A percentile compares a stretch with the other conserved stretches of the same genome.
Conservation (phyloP, 2,797 vertebrate species). For the Labroides dimidiatus region DNA sequence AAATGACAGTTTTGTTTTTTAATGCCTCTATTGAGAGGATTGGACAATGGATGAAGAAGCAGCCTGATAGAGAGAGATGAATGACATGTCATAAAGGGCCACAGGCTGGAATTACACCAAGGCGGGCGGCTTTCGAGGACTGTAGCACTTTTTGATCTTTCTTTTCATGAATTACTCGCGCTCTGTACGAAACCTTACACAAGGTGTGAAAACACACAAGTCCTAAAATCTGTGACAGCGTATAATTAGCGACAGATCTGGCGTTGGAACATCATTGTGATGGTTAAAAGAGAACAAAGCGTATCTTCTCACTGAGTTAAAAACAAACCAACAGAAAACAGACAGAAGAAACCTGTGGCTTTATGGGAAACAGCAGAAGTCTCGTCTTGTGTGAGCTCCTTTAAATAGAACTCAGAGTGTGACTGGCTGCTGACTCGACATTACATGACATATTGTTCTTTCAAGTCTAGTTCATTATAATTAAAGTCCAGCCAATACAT, state of each 20-base stretch:
- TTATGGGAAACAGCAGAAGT: not conserved
- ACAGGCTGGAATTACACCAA: too few species aligned
- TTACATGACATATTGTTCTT: not conserved
- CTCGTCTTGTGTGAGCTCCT: constrained; percentile 5
- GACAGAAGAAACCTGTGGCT: constrained; percentile 20
- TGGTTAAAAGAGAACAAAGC: not conserved
- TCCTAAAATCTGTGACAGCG: constrained; percentile 11
- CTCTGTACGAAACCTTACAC: constrained; percentile 24
- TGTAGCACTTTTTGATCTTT: too few species aligned
- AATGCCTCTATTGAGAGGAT: too few species aligned
- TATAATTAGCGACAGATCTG: constrained; percentile 6
- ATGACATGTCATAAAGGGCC: too few species aligned
- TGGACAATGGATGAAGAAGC: too few species aligned
- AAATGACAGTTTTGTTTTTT: constrained; percentile 14
- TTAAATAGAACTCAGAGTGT: constrained; percentile 9
- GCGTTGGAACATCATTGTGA: constrained; percentile 22
- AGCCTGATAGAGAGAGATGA: too few species aligned
- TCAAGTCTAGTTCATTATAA: constrained; percentile 13
- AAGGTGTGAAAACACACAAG: not conserved
- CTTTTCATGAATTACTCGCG: constrained; percentile 45
- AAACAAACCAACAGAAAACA: constrained; percentile 1
- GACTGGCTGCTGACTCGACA: not conserved
- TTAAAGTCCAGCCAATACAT: constrained; percentile 8
- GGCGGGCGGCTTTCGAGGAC: too few species aligned
- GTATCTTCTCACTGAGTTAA: constrained; percentile 7